Evolutionary conservation across 2,888 invertebrate genomes (phyloP).

Genomic region (Drosophila pegasa): DNA sequence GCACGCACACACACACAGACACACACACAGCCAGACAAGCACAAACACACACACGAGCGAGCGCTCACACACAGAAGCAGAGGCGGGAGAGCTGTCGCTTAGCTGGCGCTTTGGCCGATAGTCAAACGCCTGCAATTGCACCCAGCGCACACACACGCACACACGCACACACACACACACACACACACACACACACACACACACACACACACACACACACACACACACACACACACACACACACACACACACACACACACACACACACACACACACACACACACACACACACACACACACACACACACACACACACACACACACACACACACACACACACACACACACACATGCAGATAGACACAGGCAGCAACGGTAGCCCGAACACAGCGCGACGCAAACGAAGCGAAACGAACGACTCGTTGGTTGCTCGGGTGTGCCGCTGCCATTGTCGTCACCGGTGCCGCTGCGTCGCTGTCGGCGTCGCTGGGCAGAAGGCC

Average conservation of each 20-base stretch:
- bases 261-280: conserved; percentile 2
- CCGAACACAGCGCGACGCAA: conserved; percentile 15
- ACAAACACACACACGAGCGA: background rate
- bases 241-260: conserved; percentile 1
- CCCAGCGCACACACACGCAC: conserved; percentile 18
- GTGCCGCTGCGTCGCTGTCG: conserved; percentile 28
- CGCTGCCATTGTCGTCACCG: conserved; percentile 20
- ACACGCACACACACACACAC: conserved; percentile 2
- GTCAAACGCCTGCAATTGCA: conserved; percentile 58
- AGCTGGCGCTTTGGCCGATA: conserved; percentile 43
- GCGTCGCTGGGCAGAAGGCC: conserved; percentile 29
- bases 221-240: conserved; percentile 7
- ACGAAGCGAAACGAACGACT: conserved; percentile 20
- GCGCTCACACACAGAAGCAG: conserved; percentile 7
- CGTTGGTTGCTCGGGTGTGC: conserved; percentile 18
- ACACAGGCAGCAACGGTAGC: background rate
- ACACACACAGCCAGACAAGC: conserved; percentile 1
- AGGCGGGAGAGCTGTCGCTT: conserved; percentile 30
- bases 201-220: background rate
- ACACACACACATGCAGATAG: background rate
- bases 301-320: conserved; percentile 1
- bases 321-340: conserved; percentile 4
- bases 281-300: conserved; percentile 4
- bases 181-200: conserved; percentile 3
- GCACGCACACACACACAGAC: conserved; percentile 12